Conservation (phyloP, 2,113 vertebrate genomes). For the Varanus komodoensis region DNA sequence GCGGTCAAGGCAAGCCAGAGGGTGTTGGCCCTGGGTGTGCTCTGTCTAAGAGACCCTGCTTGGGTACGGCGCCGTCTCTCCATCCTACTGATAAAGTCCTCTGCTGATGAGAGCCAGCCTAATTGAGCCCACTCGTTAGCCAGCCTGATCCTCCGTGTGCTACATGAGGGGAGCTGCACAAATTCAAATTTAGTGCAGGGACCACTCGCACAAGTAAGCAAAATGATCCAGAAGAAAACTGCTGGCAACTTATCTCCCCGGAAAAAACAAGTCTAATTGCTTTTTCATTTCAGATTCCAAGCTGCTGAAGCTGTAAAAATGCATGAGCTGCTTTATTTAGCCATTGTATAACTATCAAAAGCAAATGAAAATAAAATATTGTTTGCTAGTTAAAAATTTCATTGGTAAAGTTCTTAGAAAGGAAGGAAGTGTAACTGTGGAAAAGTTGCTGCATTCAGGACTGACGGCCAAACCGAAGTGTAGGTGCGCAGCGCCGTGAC, state of each 20-base stretch:
- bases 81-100: too few species aligned
- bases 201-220: neutral
- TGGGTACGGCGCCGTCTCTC: too few species aligned
- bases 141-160: neutral
- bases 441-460: neutral
- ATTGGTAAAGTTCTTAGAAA: neutral
- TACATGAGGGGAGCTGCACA: too few species aligned
- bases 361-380: neutral
- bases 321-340: neutral
- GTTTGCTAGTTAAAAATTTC: neutral
- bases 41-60: too few species aligned
- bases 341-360: neutral
- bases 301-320: neutral
- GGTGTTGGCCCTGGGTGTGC: too few species aligned
- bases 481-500: too few species aligned
- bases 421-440: neutral
- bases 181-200: neutral
- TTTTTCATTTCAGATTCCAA: neutral
- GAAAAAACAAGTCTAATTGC: neutral
- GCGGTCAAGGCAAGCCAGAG: too few species aligned
- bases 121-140: too few species aligned
- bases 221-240: neutral
- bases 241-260: neutral
- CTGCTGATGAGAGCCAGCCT: too few species aligned
- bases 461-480: too few species aligned